Conservation (phyloP, 2,797 vertebrate species). For the Austrolebias charrua region DNA sequence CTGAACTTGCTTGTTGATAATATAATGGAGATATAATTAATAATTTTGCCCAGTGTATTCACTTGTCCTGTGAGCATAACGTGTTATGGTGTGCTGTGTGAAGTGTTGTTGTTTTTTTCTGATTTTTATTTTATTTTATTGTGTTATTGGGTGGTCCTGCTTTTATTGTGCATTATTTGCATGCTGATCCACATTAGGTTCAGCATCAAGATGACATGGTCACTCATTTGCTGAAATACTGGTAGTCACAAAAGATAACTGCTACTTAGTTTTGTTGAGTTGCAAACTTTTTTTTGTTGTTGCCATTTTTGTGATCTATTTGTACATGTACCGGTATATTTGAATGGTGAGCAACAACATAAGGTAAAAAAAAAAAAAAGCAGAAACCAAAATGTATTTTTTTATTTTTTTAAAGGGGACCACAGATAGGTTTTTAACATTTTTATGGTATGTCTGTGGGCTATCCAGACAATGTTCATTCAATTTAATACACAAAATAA, state of each 20-base stretch:
- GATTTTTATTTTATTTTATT: constrained; percentile 28
- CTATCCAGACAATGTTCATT: too few relatives aligned
- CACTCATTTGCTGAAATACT: constrained; percentile 57
- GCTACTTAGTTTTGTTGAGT: constrained; percentile 48
- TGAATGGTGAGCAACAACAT: not conserved
- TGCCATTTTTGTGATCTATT: constrained; percentile 5
- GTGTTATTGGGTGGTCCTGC: constrained; percentile 48
- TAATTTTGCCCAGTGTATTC: constrained; percentile 14
- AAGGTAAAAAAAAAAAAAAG: not conserved
- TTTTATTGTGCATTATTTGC: constrained; percentile 65
- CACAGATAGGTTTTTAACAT: too few relatives aligned
- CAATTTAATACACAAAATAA: too few relatives aligned
- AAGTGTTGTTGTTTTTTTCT: constrained; percentile 51
- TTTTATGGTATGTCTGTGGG: too few relatives aligned
- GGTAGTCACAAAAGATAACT: constrained; percentile 50
- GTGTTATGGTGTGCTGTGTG: constrained; percentile 66
- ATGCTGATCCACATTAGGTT: constrained; percentile 61
- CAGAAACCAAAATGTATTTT: not conserved
- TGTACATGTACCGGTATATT: constrained; percentile 16
- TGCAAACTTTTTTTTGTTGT: constrained; percentile 45
- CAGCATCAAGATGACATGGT: constrained; percentile 41
- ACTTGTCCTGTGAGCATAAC: constrained; percentile 12
- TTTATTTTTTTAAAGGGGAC: too few relatives aligned
- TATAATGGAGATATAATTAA: not conserved
- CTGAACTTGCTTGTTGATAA: not conserved